A percentile compares a stretch with the other conserved stretches of the same genome.
Conservation (phyloP, 2,113 vertebrate species). For the Pteruthius melanotis region DNA sequence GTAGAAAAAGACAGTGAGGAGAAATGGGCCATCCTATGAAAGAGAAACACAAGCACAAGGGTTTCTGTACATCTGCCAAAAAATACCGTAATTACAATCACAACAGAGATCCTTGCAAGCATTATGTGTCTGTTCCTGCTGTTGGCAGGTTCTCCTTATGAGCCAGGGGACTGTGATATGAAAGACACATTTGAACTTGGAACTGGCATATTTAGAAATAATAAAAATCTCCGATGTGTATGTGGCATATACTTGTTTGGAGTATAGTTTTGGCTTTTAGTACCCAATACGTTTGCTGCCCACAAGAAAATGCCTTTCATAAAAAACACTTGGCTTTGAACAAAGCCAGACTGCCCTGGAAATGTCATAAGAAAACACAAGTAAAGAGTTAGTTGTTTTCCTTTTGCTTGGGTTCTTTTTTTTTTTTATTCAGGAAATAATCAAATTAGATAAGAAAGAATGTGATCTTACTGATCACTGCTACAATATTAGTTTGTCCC, state of each 20-base stretch:
- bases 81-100: background rate
- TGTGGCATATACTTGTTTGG: background rate
- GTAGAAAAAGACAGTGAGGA: background rate
- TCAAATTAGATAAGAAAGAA: background rate
- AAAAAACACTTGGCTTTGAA: background rate
- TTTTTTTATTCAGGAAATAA: background rate
- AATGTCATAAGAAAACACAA: background rate
- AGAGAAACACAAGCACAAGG: background rate
- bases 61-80: background rate
- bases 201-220: background rate
- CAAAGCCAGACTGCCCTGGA: background rate
- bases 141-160: background rate
- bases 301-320: background rate
- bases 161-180: background rate
- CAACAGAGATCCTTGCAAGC: background rate
- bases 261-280: background rate
- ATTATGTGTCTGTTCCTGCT: background rate
- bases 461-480: background rate
- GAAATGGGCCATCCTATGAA: background rate
- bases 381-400: background rate
- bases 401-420: background rate
- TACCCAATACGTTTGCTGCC: background rate
- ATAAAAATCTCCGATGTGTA: fast-evolving
- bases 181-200: background rate
- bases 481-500: background rate